Evolutionary conservation across 2,888 invertebrate genomes (phyloP), one percentile per base, ranked within the genome.

Genomic region (Andrena flavipes): DNA sequence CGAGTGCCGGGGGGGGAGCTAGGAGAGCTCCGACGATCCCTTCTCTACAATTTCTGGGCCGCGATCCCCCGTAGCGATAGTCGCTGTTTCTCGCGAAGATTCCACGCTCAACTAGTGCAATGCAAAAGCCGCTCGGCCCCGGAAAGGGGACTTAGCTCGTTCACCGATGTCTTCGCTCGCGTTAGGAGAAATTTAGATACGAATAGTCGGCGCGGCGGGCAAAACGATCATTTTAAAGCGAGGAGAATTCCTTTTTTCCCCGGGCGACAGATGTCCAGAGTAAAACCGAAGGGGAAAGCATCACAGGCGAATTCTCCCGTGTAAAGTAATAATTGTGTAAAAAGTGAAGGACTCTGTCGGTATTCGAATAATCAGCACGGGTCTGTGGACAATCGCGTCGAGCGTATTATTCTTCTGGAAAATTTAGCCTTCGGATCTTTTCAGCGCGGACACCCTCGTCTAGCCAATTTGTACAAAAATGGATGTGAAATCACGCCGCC

Each of bases 391-490:
- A 35, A 65, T 60, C 35, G 13, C 23, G 23, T 60, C 42, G 59
- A 4, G 65, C 42, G 42, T 42, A 42, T 42, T 42, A 16, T 42
- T 42, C 13, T 42, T 42, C 42, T 42, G 59, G 76, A 16, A 4
- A 29, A 59, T 10, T 62, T 68, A 60, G 74, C 26, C n/a, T 60
- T 68, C 48, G 13, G 60, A 51, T 59, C 70, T n/a, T 8, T 23
- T 42, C n/a, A n/a, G 49, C 42, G 30, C 20, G 59, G 42, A 48
- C 42, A 42, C 20, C 23, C 26, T 80, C 67, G 60, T 82, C 48
- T 75, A 71, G 82, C 63, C 67, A 81, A 82, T 54, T 71, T 82
- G 82, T 82, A 82, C 81, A 82, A 80, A 80, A 51, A 70, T 42
- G n/a, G 64, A 23, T 33, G 10, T 2, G 30, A 67, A 62, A 30